Conservation (phyloP, 2,113 vertebrate genomes). For the Rhadina sibilatrix region DNA sequence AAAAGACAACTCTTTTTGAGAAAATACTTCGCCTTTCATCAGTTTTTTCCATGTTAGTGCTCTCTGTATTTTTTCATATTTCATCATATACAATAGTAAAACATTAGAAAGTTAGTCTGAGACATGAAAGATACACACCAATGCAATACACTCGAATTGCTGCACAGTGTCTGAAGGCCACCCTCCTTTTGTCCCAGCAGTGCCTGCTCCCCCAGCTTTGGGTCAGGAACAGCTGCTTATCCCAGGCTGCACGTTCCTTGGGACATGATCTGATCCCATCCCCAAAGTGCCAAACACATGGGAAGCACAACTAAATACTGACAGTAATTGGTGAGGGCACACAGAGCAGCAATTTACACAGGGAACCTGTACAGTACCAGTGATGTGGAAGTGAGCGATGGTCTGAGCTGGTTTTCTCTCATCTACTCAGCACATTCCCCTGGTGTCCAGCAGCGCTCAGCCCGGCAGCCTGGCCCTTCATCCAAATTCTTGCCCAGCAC, state of each 20-base stretch:
- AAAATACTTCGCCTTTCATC: background rate
- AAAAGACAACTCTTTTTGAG: background rate
- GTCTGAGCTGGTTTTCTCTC: background rate
- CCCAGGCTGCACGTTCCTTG: background rate
- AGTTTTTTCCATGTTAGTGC: background rate
- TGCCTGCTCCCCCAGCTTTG: background rate
- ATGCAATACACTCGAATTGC: background rate
- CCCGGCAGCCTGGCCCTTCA: background rate
- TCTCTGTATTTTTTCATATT: background rate
- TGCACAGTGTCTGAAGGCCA: fast-evolving
- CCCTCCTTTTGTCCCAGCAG: background rate
- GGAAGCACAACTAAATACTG: background rate
- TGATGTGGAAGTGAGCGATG: fast-evolving
- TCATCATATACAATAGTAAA: background rate
- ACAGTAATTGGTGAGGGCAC: background rate
- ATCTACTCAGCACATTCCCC: background rate
- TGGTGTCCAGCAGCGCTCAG: background rate
- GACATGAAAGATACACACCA: background rate
- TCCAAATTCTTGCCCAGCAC: background rate
- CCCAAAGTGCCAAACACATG: background rate
- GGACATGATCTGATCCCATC: background rate
- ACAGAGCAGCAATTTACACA: background rate
- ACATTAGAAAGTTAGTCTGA: background rate
- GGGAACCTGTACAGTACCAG: background rate
- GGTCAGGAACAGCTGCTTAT: background rate